These are phyloP conservation scores for Chlamydotis undulata DNA, from an alignment of 2,113 vertebrate species.

Conservation along the genomic window DNA sequence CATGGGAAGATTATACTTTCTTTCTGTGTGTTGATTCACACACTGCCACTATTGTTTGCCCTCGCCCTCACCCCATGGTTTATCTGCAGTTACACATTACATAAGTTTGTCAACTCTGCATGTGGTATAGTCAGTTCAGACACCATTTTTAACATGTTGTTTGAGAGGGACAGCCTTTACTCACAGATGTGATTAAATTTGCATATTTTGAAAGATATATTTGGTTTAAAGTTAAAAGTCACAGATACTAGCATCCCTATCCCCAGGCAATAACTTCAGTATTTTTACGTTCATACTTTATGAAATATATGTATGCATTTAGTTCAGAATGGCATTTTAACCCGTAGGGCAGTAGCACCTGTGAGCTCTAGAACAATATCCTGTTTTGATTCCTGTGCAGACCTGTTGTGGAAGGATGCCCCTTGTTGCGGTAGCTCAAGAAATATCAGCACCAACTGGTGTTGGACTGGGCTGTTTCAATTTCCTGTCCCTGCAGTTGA, in stretches of 20 bases:
- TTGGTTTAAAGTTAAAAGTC: neutral
- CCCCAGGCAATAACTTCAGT: neutral
- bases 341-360: rapidly evolving
- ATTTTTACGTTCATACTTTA: neutral
- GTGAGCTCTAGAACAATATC: neutral
- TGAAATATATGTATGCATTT: neutral
- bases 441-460: neutral
- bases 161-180: neutral
- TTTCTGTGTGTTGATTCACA: neutral
- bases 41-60: neutral
- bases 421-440: neutral
- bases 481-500: neutral
- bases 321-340: neutral
- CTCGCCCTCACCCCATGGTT: neutral
- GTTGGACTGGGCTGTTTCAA: neutral
- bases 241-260: neutral
- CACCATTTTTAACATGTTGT: neutral
- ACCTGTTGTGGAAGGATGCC: neutral
- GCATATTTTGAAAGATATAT: neutral
- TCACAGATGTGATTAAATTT: neutral
- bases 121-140: neutral
- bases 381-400: neutral
- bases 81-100: neutral
- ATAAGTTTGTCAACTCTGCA: neutral
- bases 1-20: neutral